phyloP scores from a whole-genome alignment of 2,113 vertebrate species.

The Pteruthius melanotis region DNA sequence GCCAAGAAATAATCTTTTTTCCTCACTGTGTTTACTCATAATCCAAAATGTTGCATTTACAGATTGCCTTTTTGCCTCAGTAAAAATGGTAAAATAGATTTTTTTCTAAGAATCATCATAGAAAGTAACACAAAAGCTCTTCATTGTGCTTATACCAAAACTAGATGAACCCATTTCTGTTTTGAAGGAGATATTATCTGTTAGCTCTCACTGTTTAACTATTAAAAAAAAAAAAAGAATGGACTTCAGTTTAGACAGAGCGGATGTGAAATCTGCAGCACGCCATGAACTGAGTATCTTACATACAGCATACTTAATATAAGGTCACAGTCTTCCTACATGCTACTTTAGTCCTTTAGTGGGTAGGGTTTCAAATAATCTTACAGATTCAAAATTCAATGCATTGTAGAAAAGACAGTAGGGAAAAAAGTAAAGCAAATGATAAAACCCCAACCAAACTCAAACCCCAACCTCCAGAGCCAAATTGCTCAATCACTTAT shows the following conservation, averaged over 20 bases:
- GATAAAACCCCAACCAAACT: background rate
- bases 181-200: background rate
- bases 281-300: background rate
- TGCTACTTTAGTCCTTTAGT: background rate
- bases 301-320: background rate
- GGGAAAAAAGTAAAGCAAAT: background rate
- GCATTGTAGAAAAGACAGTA: background rate
- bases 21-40: constrained; percentile 46
- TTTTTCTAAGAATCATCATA: constrained; percentile 17
- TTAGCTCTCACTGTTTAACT: background rate
- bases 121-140: constrained; percentile 4
- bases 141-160: constrained; percentile 4
- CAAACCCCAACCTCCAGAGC: background rate
- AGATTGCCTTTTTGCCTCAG: constrained; percentile 46
- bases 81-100: constrained; percentile 21
- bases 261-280: background rate
- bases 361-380: background rate
- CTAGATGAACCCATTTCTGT: background rate
- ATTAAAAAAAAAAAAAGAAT: background rate
- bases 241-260: background rate
- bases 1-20: constrained; percentile 50
- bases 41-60: constrained; percentile 53
- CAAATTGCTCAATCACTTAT: background rate
- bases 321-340: background rate
- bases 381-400: background rate